Evolutionary conservation across 2,797 vertebrate genomes (phyloP).

Genomic region (Anguilla obscura): DNA sequence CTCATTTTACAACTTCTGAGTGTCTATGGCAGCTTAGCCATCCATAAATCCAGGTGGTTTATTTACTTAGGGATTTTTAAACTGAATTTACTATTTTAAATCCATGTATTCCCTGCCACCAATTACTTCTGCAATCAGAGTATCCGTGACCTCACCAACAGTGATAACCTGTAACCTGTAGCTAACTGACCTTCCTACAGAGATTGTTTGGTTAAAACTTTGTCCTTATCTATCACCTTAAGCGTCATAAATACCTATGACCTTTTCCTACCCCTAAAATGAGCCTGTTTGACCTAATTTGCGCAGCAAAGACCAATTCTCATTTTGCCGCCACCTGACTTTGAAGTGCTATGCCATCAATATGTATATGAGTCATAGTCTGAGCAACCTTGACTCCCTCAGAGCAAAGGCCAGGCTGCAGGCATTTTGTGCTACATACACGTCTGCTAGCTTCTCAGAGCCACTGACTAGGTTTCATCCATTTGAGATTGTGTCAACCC

Average conservation of each 20-base stretch:
- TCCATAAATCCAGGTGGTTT: not conserved
- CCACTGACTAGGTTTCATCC: too few species aligned
- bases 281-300: not conserved
- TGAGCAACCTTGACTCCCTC: not conserved
- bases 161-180: constrained; percentile 1
- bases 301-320: not conserved
- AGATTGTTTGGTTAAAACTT: not conserved
- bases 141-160: not conserved
- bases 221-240: not conserved
- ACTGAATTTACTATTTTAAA: not conserved
- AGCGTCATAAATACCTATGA: not conserved
- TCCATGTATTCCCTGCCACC: not conserved
- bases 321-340: not conserved
- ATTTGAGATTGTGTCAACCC: too few species aligned
- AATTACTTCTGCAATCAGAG: not conserved
- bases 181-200: constrained; percentile 8
- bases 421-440: too few species aligned
- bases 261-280: not conserved
- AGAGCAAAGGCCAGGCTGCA: not conserved
- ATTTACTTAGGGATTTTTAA: not conserved
- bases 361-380: not conserved
- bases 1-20: not conserved
- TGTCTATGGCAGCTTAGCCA: not conserved
- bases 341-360: not conserved
- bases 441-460: too few species aligned